These are phyloP conservation scores for Ceratoteleas bidentatus DNA, from an alignment of 1,140 invertebrate genomes.

Conservation along the genomic window DNA sequence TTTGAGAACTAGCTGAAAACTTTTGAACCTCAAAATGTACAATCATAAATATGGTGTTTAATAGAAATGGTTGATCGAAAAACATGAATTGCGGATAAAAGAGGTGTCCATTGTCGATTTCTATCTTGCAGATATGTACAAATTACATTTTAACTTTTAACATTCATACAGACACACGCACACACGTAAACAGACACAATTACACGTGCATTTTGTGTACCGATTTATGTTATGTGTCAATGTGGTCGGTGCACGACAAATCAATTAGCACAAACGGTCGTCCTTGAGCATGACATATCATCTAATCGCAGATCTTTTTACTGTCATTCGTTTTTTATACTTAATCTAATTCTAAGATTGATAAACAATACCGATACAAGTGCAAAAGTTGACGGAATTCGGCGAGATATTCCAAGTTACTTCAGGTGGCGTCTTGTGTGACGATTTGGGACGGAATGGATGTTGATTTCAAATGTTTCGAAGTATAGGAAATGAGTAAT, in stretches of 20 bases:
- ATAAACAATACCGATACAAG: background rate
- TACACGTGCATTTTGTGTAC: slow-evolving; percentile 62
- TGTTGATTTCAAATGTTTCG: no score
- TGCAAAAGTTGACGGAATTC: slow-evolving; percentile 5
- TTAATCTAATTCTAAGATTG: background rate
- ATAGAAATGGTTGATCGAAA: slow-evolving; percentile 19
- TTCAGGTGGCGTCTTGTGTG: slow-evolving; percentile 29
- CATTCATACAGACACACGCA: slow-evolving; percentile 41
- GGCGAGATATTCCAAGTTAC: slow-evolving; percentile 46
- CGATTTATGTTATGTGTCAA: slow-evolving; percentile 60
- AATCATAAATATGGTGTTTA: slow-evolving; percentile 17
- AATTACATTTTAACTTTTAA: slow-evolving; percentile 64
- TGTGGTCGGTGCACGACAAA: slow-evolving; percentile 58
- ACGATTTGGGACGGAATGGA: background rate
- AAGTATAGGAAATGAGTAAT: no score
- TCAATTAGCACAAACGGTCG: slow-evolving; percentile 42
- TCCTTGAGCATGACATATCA: slow-evolving; percentile 42
- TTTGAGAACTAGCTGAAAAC: background rate
- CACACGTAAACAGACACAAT: slow-evolving; percentile 22
- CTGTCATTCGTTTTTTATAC: slow-evolving; percentile 1
- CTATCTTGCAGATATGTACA: slow-evolving; percentile 67
- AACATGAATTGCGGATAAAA: slow-evolving; percentile 39
- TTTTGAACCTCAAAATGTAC: slow-evolving; percentile 29
- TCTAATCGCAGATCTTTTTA: slow-evolving; percentile 4
- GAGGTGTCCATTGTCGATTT: slow-evolving; percentile 58